These are phyloP conservation scores for Drosophila kurseongensis DNA, from an alignment of 1,140 invertebrate species.

Conservation along the genomic window DNA sequence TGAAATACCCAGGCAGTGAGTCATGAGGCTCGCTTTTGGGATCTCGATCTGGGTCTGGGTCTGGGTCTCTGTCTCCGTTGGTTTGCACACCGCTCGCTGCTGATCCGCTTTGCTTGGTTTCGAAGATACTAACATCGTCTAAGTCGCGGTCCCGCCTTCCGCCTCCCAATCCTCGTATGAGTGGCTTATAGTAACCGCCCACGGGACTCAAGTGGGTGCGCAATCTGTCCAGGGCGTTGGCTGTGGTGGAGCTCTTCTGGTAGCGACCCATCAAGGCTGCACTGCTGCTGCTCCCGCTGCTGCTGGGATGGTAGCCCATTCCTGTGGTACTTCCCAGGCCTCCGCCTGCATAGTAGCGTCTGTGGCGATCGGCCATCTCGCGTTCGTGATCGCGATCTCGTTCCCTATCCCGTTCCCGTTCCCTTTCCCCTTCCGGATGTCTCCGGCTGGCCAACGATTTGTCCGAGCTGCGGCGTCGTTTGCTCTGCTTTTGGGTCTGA, in stretches of 20 bases:
- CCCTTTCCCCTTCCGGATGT: slow-evolving; percentile 56
- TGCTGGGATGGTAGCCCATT: slow-evolving; percentile 44
- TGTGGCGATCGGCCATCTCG: slow-evolving; percentile 79
- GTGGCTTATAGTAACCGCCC: slow-evolving; percentile 79
- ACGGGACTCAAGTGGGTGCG: slow-evolving; percentile 82
- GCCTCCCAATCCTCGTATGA: slow-evolving; percentile 72
- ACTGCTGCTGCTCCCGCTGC: slow-evolving; percentile 35
- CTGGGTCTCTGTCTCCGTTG: slow-evolving; percentile 21
- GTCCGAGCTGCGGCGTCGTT: slow-evolving; percentile 70
- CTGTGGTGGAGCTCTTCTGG: slow-evolving; percentile 78
- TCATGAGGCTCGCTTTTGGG: slow-evolving; percentile 23
- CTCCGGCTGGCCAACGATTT: slow-evolving; percentile 61
- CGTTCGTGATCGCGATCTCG: slow-evolving; percentile 43
- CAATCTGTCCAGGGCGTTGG: slow-evolving; percentile 79
- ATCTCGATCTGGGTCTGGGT: slow-evolving; percentile 39
- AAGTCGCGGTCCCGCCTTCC: slow-evolving; percentile 48
- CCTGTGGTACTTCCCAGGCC: slow-evolving; percentile 48
- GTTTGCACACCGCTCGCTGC: slow-evolving; percentile 43
- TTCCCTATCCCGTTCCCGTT: slow-evolving; percentile 37
- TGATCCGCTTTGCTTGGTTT: slow-evolving; percentile 1
- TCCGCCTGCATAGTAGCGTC: slow-evolving; percentile 77
- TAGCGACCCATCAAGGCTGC: slow-evolving; percentile 65
- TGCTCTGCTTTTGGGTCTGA: slow-evolving; percentile 51
- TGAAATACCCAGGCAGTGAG: slow-evolving; percentile 30
- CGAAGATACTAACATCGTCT: slow-evolving; percentile 78